Percentiles rank a stretch among this genome's conserved stretches.
These are phyloP conservation scores for Sparus aurata DNA, from an alignment of 2,797 vertebrate species.

Conservation along the genomic window DNA sequence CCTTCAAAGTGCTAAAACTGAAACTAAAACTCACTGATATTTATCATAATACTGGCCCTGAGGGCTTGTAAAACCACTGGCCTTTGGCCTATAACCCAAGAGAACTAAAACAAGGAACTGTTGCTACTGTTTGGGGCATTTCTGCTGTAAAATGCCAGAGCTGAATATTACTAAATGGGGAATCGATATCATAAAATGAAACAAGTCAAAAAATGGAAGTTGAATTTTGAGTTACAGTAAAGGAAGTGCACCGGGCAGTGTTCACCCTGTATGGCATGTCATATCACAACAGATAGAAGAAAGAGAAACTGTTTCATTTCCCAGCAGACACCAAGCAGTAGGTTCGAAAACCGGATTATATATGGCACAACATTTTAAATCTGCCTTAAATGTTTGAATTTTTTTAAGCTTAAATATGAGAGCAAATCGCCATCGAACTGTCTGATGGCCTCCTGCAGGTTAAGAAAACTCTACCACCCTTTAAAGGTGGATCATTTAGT, in stretches of 20 bases:
- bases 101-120: constrained; percentile 74
- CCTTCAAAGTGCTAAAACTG: neutral
- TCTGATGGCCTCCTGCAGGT: neutral
- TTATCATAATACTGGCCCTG: neutral
- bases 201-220: constrained; percentile 55
- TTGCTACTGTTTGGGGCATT: constrained; percentile 9
- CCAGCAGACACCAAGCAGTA: neutral
- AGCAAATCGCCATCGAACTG: neutral
- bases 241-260: constrained; percentile 25
- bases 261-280: neutral
- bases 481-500: too few relatives aligned
- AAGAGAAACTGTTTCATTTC: constrained; percentile 4
- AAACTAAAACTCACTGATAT: constrained; percentile 32
- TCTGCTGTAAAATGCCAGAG: neutral
- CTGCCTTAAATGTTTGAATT: neutral
- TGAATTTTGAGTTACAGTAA: constrained; percentile 30
- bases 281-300: neutral
- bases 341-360: neutral
- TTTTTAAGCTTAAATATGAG: neutral
- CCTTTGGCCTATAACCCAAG: constrained; percentile 12
- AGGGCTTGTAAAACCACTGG: constrained; percentile 34
- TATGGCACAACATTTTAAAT: neutral
- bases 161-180: constrained; percentile 50
- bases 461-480: constrained; percentile 1
- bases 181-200: constrained; percentile 58